phyloP scores from a whole-genome alignment of 2,797 vertebrate genomes.

The Heteromormyrus szaboi region DNA sequence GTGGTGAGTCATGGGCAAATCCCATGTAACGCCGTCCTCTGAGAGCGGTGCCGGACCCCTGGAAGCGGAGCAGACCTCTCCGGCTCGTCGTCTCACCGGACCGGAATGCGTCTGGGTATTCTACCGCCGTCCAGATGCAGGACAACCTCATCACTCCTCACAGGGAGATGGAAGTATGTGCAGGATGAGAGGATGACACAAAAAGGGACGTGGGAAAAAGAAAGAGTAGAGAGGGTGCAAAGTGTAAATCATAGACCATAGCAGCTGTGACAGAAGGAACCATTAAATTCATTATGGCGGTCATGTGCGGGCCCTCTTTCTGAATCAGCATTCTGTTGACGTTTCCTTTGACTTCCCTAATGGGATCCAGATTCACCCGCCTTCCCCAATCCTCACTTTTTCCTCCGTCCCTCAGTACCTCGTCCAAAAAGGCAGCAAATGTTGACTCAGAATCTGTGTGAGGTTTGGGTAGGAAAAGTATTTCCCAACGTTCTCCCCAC shows the following conservation, averaged over 20 bases:
- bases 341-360: background rate
- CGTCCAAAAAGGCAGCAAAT: background rate
- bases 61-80: constrained; percentile 17
- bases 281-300: constrained; percentile 10
- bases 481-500: background rate
- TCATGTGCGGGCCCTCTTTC: constrained; percentile 7
- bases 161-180: background rate
- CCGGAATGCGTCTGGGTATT: constrained; percentile 22
- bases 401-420: background rate
- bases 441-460: constrained; percentile 9
- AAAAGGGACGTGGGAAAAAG: background rate
- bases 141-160: background rate
- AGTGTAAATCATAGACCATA: background rate
- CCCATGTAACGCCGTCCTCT: constrained; percentile 39
- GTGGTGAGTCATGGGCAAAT: constrained; percentile 53
- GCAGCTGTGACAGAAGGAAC: background rate
- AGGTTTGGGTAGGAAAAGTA: background rate
- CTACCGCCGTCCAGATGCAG: constrained; percentile 13
- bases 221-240: background rate
- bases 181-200: background rate
- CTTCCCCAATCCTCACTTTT: background rate
- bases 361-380: constrained; percentile 4
- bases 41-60: constrained; percentile 7
- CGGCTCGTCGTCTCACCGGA: constrained; percentile 2
- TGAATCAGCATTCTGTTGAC: constrained; percentile 7